Conservation (phyloP, 37 sponge, comb jelly and placozoan species). For the Trichoplax adhaerens region DNA sequence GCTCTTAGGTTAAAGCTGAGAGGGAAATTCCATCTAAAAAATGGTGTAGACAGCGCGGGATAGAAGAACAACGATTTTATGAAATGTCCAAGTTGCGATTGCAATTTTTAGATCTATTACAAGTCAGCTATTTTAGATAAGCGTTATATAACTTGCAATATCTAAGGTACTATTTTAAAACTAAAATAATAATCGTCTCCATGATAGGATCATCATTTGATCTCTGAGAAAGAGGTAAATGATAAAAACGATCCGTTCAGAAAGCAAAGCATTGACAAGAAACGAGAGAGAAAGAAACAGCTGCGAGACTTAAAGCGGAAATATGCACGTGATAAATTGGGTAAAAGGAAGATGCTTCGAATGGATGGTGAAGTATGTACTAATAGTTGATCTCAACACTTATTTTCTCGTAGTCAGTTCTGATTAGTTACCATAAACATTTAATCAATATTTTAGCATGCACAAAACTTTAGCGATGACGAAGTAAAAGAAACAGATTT, state of each 20-base stretch:
- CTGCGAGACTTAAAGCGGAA: constrained; percentile 51
- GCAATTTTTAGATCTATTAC: constrained; percentile 74
- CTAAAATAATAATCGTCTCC: not conserved
- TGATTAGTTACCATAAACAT: not conserved
- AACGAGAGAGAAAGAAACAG: constrained; percentile 1
- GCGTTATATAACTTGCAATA: too few relatives aligned
- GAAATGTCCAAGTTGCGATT: constrained; percentile 80
- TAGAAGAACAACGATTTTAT: constrained; percentile 82
- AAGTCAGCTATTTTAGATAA: too few relatives aligned
- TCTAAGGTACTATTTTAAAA: not conserved
- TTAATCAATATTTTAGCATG: constrained; percentile 17
- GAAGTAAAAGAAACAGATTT: constrained; percentile 25
- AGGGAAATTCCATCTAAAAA: constrained; percentile 26
- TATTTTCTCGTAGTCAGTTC: not conserved
- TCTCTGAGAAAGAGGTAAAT: constrained; percentile 3
- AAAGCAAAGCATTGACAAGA: too few relatives aligned
- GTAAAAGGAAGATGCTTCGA: constrained; percentile 47
- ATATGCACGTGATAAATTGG: constrained; percentile 26
- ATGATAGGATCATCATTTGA: too few relatives aligned
- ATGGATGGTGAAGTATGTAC: constrained; percentile 56
- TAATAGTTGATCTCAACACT: not conserved
- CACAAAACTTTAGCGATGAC: constrained; percentile 32
- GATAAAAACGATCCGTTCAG: not conserved
- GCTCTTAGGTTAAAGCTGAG: constrained; percentile 50
- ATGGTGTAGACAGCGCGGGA: constrained; percentile 64